Conservation (phyloP, 2,797 vertebrate genomes). For the Austrolebias charrua region DNA sequence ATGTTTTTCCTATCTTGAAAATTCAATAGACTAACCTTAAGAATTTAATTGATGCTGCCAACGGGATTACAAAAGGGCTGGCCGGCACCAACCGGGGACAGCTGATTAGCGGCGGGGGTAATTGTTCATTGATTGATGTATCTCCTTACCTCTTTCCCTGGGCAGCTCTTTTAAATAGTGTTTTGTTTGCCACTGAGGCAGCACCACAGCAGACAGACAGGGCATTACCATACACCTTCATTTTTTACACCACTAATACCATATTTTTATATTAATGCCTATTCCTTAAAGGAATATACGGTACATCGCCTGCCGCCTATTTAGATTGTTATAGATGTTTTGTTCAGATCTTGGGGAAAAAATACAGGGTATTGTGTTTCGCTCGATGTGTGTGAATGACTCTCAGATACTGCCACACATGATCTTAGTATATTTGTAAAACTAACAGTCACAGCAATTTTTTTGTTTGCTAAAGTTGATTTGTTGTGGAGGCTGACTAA, state of each 20-base stretch:
- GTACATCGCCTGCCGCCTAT: too few relatives aligned
- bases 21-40: conserved; percentile 88
- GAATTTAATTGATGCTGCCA: conserved; percentile 86
- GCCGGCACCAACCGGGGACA: conserved; percentile 76
- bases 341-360: too few relatives aligned
- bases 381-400: too few relatives aligned
- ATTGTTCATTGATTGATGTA: conserved; percentile 86
- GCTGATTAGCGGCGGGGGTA: conserved; percentile 85
- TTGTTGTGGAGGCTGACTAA: too few relatives aligned
- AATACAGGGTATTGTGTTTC: too few relatives aligned
- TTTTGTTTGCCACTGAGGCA: conserved; percentile 67
- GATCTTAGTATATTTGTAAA: too few relatives aligned
- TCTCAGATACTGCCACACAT: too few relatives aligned
- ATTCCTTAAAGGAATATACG: too few relatives aligned
- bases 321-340: too few relatives aligned
- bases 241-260: neutral
- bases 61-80: conserved; percentile 75
- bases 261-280: too few relatives aligned
- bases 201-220: conserved; percentile 59
- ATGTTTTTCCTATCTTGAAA: conserved; percentile 73
- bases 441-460: too few relatives aligned
- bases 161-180: conserved; percentile 72
- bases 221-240: conserved; percentile 75
- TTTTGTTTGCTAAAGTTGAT: too few relatives aligned
- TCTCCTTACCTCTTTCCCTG: conserved; percentile 78